Conservation (phyloP, 2,888 invertebrate genomes). For the Yponomeuta evonymella region DNA sequence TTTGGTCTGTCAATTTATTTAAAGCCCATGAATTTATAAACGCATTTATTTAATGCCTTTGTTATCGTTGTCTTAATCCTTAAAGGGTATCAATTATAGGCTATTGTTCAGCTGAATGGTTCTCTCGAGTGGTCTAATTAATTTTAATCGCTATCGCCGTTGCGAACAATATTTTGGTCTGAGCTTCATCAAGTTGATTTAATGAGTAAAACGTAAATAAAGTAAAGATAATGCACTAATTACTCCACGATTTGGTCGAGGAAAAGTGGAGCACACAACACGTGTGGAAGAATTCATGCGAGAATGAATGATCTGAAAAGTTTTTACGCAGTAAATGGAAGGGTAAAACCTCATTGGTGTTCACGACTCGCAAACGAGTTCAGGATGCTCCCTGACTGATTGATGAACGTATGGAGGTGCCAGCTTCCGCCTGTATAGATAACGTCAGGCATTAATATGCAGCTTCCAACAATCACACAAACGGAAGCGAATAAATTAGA, state of each 20-base stretch:
- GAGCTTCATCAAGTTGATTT: background rate
- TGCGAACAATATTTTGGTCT: background rate
- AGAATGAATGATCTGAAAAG: conserved; percentile 71
- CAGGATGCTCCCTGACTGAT: conserved; percentile 61
- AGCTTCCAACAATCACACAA: conserved; percentile 29
- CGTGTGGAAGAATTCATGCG: conserved; percentile 35
- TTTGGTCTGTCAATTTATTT: too few species aligned
- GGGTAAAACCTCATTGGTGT: conserved; percentile 47
- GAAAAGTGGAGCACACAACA: background rate
- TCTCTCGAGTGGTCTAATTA: background rate
- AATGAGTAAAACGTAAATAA: background rate
- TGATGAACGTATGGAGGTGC: conserved; percentile 51
- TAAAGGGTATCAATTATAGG: background rate
- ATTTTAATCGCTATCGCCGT: background rate
- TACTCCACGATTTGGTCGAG: background rate
- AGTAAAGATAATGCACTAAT: background rate
- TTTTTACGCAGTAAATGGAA: conserved; percentile 59
- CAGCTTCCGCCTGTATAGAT: conserved; percentile 38
- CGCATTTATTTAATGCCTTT: background rate
- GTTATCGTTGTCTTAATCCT: background rate
- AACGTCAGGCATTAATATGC: conserved; percentile 52
- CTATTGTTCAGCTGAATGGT: background rate
- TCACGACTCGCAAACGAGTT: conserved; percentile 67
- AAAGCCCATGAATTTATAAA: background rate
- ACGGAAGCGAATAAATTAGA: conserved; percentile 10